Base-by-base conservation (phyloP, 2,797 vertebrate species). In the Salarias fasciatus region DNA sequence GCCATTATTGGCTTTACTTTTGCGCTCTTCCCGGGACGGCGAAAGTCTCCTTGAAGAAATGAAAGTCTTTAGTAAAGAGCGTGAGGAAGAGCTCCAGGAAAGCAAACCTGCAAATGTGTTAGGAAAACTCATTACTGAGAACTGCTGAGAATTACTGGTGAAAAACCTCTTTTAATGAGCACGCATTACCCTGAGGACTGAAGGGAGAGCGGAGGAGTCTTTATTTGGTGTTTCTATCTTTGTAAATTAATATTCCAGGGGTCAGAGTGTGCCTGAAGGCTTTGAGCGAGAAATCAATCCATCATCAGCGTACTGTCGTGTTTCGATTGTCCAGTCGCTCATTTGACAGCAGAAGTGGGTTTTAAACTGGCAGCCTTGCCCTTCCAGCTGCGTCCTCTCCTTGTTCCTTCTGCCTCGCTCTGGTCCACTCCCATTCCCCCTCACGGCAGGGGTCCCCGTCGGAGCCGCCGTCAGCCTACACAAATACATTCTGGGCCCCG, bases 101-200 rank as follows among this genome's bases (percentile, higher is more conserved):
- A n/a, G 12, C 14, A 29, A 68, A 29, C 64, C 36, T 37, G 45
- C 49, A 75, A 65, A 72, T 80, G 54, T 80, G 73, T 77, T 83
- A 56, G 75, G 74, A 86, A 88, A 86, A 85, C 78, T 83, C 82
- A 84, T 87, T 88, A 86, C 69, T 53, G 77, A 73, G 63, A 75
- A 76, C 67, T 72, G 51, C 55, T 75, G 61, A 73, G 63, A 75
- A 76, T 67, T 72, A 51, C 55, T 75, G 61, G 49, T 51, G 65
- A 72, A 65, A 63, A 64, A 52, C 61, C 37, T 63, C 18, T 51
- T 61, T 76, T 74, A 75, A 72, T 76, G 66, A 83, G 66, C 42
- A 13, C 5, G 33, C 11, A 61, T 52, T 63, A 70, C 75, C 81
- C 87, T 0, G 64, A 85, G 76, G 87, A 82, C 61, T 76, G 33